phyloP scores from a whole-genome alignment of 1,140 invertebrate species.

The Latrodectus geometricus region DNA sequence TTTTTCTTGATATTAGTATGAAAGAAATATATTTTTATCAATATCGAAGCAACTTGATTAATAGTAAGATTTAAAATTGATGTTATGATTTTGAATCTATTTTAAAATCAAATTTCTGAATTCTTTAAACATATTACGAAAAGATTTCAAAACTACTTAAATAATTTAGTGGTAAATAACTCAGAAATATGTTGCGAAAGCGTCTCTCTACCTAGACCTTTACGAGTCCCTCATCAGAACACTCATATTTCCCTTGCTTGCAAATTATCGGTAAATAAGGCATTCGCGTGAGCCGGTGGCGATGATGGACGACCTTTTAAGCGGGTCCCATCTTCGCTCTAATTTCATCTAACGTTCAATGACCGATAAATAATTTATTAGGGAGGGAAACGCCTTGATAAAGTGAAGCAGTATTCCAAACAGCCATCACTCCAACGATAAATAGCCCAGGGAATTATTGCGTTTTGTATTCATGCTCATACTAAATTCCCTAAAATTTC shows the following conservation, averaged over 20 bases:
- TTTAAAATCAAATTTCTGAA: too few relatives aligned
- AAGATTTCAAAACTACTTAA: too few relatives aligned
- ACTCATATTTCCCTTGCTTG: neutral
- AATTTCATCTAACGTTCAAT: conserved; percentile 61
- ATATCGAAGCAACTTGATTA: too few relatives aligned
- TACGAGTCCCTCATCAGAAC: neutral
- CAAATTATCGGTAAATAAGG: conserved; percentile 56
- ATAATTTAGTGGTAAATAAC: too few relatives aligned
- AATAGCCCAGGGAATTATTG: conserved; percentile 53
- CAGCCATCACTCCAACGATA: conserved; percentile 48
- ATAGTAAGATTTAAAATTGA: too few relatives aligned
- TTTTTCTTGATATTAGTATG: too few relatives aligned
- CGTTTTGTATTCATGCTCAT: conserved; percentile 8
- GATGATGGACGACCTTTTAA: conserved; percentile 60
- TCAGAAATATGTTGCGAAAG: too few relatives aligned
- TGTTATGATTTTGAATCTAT: too few relatives aligned
- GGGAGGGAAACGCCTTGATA: conserved; percentile 52
- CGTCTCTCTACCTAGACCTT: too few relatives aligned
- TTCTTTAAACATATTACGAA: too few relatives aligned
- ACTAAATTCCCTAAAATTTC: conserved; percentile 5
- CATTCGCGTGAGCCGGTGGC: conserved; percentile 58
- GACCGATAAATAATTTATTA: conserved; percentile 61
- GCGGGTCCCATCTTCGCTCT: conserved; percentile 60
- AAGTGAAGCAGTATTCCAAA: conserved; percentile 25
- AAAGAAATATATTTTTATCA: too few relatives aligned